These are phyloP conservation scores for Montipora capitata DNA, from an alignment of 92 coral and sea anemone genomes.

Conservation along the genomic window DNA sequence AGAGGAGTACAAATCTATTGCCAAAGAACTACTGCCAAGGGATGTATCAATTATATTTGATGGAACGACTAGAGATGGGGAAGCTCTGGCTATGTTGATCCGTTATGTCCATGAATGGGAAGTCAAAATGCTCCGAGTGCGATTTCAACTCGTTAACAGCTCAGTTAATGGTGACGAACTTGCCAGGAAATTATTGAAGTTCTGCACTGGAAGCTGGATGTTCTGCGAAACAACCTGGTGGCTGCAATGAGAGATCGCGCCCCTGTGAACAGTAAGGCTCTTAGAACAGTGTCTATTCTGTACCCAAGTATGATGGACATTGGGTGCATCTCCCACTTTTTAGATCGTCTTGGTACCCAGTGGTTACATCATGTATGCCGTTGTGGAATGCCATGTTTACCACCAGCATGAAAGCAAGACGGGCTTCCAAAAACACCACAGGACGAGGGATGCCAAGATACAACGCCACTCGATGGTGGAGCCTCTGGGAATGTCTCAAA, in stretches of 20 bases:
- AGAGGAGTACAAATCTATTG: conserved; percentile 47
- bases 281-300: background rate
- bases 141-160: conserved; percentile 55
- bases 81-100: conserved; percentile 61
- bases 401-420: too few relatives aligned
- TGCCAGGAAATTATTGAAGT: conserved; percentile 56
- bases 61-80: conserved; percentile 66
- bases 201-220: conserved; percentile 57
- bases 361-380: too few relatives aligned
- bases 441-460: conserved; percentile 15
- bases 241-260: conserved; percentile 71
- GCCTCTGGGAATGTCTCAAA: conserved; percentile 53
- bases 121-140: conserved; percentile 44
- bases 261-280: conserved; percentile 54
- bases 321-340: too few relatives aligned
- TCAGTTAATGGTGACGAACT: conserved; percentile 56
- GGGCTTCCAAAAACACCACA: too few relatives aligned
- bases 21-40: conserved; percentile 56
- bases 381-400: too few relatives aligned
- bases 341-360: too few relatives aligned
- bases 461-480: conserved; percentile 61
- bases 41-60: conserved; percentile 59
- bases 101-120: conserved; percentile 56
- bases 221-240: conserved; percentile 40
- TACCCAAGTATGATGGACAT: too few relatives aligned